These are phyloP conservation scores for Erethizon dorsatum DNA, from an alignment of 2,797 vertebrate genomes.

Conservation along the genomic window DNA sequence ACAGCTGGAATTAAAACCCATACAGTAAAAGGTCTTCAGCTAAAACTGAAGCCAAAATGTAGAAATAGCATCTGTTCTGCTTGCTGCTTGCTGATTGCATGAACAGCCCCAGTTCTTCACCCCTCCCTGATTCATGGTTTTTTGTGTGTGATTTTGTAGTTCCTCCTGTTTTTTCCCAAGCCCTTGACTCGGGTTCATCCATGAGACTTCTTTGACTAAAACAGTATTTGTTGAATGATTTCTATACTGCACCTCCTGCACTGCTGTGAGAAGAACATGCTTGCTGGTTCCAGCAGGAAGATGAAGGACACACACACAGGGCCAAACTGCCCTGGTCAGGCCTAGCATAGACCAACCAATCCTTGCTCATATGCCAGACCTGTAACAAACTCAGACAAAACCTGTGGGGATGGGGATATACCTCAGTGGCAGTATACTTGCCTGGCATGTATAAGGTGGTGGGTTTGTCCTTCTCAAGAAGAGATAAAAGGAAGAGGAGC, in stretches of 20 bases:
- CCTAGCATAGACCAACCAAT: neutral
- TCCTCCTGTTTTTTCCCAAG: neutral
- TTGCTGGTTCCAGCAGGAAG: neutral
- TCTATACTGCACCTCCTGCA: neutral
- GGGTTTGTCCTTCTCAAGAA: neutral
- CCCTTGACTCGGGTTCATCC: neutral
- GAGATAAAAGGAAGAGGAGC: neutral
- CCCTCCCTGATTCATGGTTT: neutral
- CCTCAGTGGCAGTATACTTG: neutral
- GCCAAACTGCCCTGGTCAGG: neutral
- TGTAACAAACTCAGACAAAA: neutral
- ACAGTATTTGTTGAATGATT: neutral
- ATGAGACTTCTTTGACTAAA: slow-evolving; percentile 35
- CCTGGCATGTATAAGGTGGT: neutral
- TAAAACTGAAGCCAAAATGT: neutral
- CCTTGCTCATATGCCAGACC: neutral
- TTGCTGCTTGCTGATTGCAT: neutral
- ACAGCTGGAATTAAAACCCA: slow-evolving; percentile 1
- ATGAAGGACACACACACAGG: neutral
- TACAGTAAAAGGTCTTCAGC: neutral
- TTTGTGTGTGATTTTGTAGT: neutral
- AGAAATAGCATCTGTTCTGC: neutral
- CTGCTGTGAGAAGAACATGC: neutral
- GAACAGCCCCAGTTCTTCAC: neutral
- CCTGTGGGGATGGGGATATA: neutral